Evolutionary conservation across 1,140 invertebrate genomes (phyloP).

Genomic region (Bathynomus jamesi): DNA sequence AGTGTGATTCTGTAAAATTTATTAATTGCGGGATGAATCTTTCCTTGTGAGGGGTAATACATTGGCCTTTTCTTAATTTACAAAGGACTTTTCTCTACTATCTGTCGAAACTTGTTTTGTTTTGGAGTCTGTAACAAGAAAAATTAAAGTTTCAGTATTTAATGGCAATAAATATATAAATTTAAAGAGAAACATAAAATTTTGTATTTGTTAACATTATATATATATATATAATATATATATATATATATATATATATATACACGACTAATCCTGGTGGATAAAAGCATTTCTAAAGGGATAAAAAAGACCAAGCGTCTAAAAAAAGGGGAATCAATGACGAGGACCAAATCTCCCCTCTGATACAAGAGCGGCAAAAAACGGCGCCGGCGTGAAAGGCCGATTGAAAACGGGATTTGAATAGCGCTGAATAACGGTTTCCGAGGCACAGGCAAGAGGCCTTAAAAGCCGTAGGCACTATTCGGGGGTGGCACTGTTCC

Average conservation of each 20-base stretch:
- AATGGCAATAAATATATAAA: neutral
- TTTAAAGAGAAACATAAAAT: neutral
- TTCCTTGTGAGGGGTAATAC: no score
- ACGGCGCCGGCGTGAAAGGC: neutral
- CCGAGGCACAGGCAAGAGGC: neutral
- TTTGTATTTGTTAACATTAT: neutral
- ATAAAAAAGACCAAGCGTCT: neutral
- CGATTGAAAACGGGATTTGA: neutral
- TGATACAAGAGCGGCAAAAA: neutral
- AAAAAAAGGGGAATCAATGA: neutral
- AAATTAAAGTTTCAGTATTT: no score
- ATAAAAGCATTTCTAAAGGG: neutral
- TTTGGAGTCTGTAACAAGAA: no score
- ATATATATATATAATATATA: neutral
- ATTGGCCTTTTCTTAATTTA: no score
- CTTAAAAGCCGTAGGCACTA: neutral
- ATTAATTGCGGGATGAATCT: no score
- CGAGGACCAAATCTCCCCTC: neutral
- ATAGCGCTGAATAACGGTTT: neutral
- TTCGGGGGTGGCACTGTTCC: neutral
- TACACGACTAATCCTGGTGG: neutral
- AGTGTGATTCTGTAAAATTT: no score
- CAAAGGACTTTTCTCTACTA: no score
- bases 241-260: neutral
- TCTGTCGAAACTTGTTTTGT: no score